These are phyloP conservation scores for Rhinophrynus dorsalis DNA, from an alignment of 2,797 vertebrate genomes.

Conservation along the genomic window DNA sequence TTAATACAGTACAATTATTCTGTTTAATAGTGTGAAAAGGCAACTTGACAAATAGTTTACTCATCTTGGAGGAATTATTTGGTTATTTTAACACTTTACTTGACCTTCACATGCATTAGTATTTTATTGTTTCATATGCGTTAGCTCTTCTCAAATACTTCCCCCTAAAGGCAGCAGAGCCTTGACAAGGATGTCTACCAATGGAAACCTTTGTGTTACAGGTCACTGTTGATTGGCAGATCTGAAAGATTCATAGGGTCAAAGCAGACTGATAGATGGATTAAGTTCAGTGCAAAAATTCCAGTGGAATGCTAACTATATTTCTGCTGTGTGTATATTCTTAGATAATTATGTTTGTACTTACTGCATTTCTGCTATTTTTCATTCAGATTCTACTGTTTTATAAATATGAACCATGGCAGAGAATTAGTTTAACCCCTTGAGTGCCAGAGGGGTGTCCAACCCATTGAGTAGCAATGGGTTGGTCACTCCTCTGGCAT, in stretches of 20 bases:
- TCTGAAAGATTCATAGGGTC: constrained; percentile 27
- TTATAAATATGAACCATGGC: no score
- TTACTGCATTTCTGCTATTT: no score
- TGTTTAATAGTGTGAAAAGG: not conserved
- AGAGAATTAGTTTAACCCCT: no score
- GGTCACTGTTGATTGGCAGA: constrained; percentile 40
- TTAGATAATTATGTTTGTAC: no score
- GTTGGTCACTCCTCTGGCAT: no score
- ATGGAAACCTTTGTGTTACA: constrained; percentile 9
- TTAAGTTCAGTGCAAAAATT: constrained; percentile 5
- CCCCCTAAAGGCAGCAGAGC: constrained; percentile 5
- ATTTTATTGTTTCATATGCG: constrained; percentile 13
- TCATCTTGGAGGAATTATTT: constrained; percentile 8
- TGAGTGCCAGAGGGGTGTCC: no score
- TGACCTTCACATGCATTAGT: constrained; percentile 32
- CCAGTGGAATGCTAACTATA: no score
- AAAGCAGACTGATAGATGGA: constrained; percentile 13
- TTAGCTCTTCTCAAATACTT: constrained; percentile 14
- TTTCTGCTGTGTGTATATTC: no score
- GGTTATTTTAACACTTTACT: constrained; percentile 2
- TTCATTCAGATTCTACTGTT: no score
- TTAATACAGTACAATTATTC: no score
- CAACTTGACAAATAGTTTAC: constrained; percentile 17
- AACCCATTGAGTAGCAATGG: no score
- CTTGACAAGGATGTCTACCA: constrained; percentile 30